A percentile compares a stretch with the other conserved stretches of the same genome.
Conservation (phyloP, 2,113 vertebrate genomes). For the Phrynocephalus versicolor region DNA sequence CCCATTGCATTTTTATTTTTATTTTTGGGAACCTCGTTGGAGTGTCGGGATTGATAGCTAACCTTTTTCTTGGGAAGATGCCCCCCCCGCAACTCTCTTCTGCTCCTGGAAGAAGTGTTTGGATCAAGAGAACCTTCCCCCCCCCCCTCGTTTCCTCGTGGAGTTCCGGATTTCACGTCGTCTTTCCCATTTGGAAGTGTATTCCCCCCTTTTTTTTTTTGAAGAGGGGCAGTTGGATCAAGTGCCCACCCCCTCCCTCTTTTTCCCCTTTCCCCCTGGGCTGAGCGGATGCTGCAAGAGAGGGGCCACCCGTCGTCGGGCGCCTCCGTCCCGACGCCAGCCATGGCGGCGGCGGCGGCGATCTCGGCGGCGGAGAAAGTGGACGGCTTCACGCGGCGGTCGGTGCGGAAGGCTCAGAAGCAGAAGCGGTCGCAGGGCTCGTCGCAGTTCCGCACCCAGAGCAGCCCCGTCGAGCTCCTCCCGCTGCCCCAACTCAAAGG, state of each 20-base stretch:
- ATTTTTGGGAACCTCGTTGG: neutral
- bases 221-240: neutral
- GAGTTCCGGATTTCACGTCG: neutral
- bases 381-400: conserved; percentile 97
- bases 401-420: conserved; percentile 93
- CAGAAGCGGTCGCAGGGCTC: conserved; percentile 94
- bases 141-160: neutral
- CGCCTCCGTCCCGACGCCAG: conserved; percentile 36
- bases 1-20: neutral
- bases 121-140: neutral
- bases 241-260: conserved; percentile 10
- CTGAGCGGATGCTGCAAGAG: conserved; percentile 62
- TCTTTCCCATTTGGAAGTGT: neutral
- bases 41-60: neutral
- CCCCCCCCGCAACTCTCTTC: too few relatives aligned
- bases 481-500: conserved; percentile 94
- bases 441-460: conserved; percentile 91
- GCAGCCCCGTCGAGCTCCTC: conserved; percentile 86
- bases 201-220: neutral
- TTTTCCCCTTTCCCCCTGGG: conserved; percentile 15
- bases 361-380: conserved; percentile 97
- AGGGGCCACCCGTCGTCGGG: conserved; percentile 30
- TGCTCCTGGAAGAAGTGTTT: neutral
- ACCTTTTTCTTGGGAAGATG: neutral
- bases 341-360: conserved; percentile 72